A percentile compares a stretch with the other conserved stretches of the same genome.
Evolutionary conservation across 2,888 invertebrate genomes (phyloP).

Genomic region (Drosophila neoperkinsi): DNA sequence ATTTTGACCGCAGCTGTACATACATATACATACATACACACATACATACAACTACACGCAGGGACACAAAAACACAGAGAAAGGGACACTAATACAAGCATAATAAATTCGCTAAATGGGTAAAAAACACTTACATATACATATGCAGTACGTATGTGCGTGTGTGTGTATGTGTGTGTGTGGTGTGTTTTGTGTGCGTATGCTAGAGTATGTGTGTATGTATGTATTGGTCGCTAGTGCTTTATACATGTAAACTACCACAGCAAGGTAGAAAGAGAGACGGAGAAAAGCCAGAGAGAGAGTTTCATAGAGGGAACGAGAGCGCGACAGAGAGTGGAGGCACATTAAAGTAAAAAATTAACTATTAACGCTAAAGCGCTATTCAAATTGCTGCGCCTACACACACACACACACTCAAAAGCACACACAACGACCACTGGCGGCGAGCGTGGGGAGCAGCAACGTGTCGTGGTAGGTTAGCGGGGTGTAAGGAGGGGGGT

Average conservation of each 20-base stretch:
- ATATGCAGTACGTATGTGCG: slow-evolving; percentile 13
- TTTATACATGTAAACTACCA: slow-evolving; percentile 20
- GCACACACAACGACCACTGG: neutral
- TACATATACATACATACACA: slow-evolving; percentile 12
- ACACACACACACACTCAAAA: neutral
- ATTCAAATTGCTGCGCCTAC: slow-evolving; percentile 74
- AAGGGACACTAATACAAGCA: slow-evolving; percentile 60
- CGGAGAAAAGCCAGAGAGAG: neutral
- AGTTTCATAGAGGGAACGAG: neutral
- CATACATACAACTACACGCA: slow-evolving; percentile 37
- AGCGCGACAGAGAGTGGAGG: slow-evolving; percentile 2
- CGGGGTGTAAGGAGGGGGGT: neutral
- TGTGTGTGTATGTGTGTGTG: slow-evolving; percentile 1
- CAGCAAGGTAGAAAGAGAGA: slow-evolving; percentile 14
- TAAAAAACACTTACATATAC: slow-evolving; percentile 63
- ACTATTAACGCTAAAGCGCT: slow-evolving; percentile 77
- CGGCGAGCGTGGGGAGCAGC: neutral
- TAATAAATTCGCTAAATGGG: slow-evolving; percentile 77
- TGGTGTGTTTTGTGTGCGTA: slow-evolving; percentile 11
- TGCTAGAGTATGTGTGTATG: slow-evolving; percentile 7
- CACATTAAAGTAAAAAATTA: slow-evolving; percentile 60
- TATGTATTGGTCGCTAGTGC: slow-evolving; percentile 8
- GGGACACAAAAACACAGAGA: slow-evolving; percentile 40
- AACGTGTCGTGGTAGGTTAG: neutral
- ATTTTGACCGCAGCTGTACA: neutral